Evolutionary conservation across 1,140 invertebrate species (phyloP).

Genomic region (Cyclina sinensis): DNA sequence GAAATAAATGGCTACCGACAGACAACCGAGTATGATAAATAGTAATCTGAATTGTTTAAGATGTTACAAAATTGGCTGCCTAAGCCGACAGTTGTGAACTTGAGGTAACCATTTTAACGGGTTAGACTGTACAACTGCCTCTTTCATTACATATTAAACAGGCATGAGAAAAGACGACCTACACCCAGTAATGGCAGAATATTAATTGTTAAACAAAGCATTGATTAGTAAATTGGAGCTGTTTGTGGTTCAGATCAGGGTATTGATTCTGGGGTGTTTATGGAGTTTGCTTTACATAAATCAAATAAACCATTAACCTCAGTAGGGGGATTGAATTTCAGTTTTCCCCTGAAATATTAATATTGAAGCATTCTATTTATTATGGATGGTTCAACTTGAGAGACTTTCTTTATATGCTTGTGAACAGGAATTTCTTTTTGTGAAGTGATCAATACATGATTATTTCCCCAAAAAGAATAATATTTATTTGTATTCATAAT

Average conservation of each 20-base stretch:
- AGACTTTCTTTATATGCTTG: too few species aligned
- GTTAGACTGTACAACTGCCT: too few species aligned
- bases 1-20: too few species aligned
- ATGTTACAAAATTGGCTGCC: too few species aligned
- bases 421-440: not conserved
- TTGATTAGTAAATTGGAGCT: not conserved
- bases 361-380: not conserved
- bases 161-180: too few species aligned
- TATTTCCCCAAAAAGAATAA: not conserved
- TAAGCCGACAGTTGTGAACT: too few species aligned
- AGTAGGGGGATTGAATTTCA: conserved; percentile 6
- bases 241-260: not conserved
- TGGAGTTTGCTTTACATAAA: too few species aligned
- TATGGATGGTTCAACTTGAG: too few species aligned
- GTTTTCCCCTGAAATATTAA: not conserved
- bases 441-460: not conserved
- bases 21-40: too few species aligned
- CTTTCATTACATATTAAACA: too few species aligned
- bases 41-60: too few species aligned
- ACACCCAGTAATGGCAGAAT: not conserved
- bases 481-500: not conserved
- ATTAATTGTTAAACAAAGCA: not conserved
- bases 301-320: not conserved
- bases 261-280: conserved; percentile 1
- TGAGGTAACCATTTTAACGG: too few species aligned